Base-by-base conservation (phyloP, 2,113 vertebrate genomes). In the Macroglossus sobrinus region DNA sequence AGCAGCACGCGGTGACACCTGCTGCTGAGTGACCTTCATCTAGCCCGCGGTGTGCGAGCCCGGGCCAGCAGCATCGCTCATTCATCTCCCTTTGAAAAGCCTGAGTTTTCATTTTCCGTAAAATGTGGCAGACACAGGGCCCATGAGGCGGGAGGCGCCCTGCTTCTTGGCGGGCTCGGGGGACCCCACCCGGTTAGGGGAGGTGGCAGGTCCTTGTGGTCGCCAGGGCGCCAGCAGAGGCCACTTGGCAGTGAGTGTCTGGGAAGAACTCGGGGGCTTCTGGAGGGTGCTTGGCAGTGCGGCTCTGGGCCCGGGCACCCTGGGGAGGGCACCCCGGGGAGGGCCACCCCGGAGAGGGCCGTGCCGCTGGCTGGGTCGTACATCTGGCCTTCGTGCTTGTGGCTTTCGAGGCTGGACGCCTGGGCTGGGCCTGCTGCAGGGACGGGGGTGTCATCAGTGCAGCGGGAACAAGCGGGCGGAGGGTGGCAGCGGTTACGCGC, bases 31-130 rank as follows among this genome's bases (percentile, higher is more conserved):
- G 7, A 1, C 40, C 30, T 47, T 16, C 3, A 9, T 50, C 24
- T 0, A 5, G 2, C 13, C 19, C 4, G 0, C 5, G 1, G 35
- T 24, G 15, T 21, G 30, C 1, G 1, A 10, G 24, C 40, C 43
- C 68, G 0, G 22, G n/a, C 50, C 43, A 80, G 16, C 30, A 8
- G 2, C 9, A 6, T 24, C 50, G 40, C 8, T 53, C 71, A 4
- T 40, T 19, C 0, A 7, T 38, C 47, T 35, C 35, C 53, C 55
- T 87, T 30, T 59, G 66, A 55, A 30, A 66, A 69, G 40, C 6
- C 35, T 15, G 43, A 38, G 11, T 55, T 47, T 81, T 50, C 15
- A 22, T 45, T 43, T 43, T 63, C 61, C 33, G 14, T 76, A 61
- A 78, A 40, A 50, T 1, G 11, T 2, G 26, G 33, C 28, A 6